Percentiles rank a stretch among this genome's conserved stretches.
These are phyloP conservation scores for Sisyra nigra DNA, from an alignment of 2,888 invertebrate species.

Conservation along the genomic window DNA sequence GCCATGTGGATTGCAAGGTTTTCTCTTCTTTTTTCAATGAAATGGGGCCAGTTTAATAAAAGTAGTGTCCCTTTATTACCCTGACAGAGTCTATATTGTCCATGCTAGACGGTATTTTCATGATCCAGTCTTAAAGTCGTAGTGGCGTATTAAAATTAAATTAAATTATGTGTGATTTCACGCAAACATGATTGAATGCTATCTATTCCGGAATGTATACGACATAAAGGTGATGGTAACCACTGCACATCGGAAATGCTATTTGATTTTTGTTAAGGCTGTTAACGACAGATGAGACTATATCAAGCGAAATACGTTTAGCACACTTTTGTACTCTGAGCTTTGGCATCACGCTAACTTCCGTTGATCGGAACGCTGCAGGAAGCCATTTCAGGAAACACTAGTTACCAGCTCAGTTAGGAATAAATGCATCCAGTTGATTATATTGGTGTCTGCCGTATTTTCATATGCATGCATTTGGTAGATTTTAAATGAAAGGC, in stretches of 20 bases:
- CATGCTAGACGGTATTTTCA: not conserved
- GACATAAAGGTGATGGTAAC: not conserved
- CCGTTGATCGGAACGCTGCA: constrained; percentile 8
- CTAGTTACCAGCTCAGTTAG: constrained; percentile 8
- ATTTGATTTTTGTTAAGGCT: not conserved
- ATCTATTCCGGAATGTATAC: too few species aligned
- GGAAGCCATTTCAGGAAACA: constrained; percentile 5
- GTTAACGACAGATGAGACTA: too few species aligned
- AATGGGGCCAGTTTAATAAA: constrained; percentile 5
- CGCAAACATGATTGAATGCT: too few species aligned
- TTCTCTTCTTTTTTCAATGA: not conserved
- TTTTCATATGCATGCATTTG: constrained; percentile 7
- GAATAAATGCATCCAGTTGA: constrained; percentile 1
- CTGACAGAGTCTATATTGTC: not conserved
- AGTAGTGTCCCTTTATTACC: not conserved
- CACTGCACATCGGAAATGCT: not conserved
- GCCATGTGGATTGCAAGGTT: constrained; percentile 1
- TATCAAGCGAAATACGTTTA: too few species aligned
- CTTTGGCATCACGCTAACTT: not conserved
- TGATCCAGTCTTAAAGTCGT: too few species aligned
- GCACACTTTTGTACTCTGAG: too few species aligned
- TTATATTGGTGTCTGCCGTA: not conserved
- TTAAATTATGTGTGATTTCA: too few species aligned
- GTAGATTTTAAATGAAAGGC: constrained; percentile 7
- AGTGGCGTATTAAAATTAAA: too few species aligned